A percentile compares a stretch with the other conserved stretches of the same genome.
These are phyloP conservation scores for Tauraco hartlaubi DNA, from an alignment of 2,797 vertebrate genomes.

Conservation along the genomic window DNA sequence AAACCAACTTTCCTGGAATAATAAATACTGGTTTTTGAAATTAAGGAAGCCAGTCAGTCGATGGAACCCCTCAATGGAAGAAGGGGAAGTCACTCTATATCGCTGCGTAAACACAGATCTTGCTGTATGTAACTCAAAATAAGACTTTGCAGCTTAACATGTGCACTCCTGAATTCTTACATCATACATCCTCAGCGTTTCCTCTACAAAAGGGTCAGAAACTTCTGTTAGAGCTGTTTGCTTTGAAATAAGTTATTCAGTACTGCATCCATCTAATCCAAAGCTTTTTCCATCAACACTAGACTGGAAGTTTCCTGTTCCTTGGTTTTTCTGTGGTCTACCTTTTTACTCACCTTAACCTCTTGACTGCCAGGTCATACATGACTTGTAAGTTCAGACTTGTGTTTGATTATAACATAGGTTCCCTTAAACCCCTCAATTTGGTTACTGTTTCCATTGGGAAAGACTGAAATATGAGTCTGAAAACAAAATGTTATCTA, in stretches of 20 bases:
- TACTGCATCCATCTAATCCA: not conserved
- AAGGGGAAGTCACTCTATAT: not conserved
- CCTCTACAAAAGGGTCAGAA: conserved; percentile 26
- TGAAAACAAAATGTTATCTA: conserved; percentile 41
- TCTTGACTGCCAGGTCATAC: conserved; percentile 29
- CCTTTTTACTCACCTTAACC: conserved; percentile 50
- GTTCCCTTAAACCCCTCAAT: conserved; percentile 17
- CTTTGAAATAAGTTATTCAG: conserved; percentile 29
- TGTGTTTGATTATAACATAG: conserved; percentile 33
- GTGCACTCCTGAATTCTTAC: conserved; percentile 26
- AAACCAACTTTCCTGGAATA: not conserved
- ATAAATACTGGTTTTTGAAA: not conserved
- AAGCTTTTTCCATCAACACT: conserved; percentile 28
- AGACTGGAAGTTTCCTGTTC: conserved; percentile 46
- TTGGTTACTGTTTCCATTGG: conserved; percentile 52
- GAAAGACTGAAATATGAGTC: conserved; percentile 44
- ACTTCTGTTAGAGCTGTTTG: conserved; percentile 28
- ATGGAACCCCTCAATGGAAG: not conserved
- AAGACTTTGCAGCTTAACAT: not conserved
- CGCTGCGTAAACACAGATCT: not conserved
- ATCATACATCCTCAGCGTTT: conserved; percentile 41
- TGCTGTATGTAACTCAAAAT: conserved; percentile 9
- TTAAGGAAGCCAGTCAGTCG: not conserved
- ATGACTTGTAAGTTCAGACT: conserved; percentile 15
- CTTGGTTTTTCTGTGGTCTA: conserved; percentile 45